Base-by-base conservation (phyloP, 2,888 invertebrate genomes). In the Drosophila picticornis region DNA sequence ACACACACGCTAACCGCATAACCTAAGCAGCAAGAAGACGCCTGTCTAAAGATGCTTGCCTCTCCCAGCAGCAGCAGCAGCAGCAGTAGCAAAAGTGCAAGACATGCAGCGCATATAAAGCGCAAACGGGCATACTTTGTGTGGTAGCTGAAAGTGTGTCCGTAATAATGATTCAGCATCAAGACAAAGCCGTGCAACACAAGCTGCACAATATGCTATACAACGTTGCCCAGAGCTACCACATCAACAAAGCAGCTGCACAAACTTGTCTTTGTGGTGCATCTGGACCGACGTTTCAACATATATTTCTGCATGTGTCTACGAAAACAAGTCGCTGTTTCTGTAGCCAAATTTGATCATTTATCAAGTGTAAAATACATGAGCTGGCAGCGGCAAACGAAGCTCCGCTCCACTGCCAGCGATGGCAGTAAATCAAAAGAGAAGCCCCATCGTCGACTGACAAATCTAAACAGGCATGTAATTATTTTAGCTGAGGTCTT, bases 401-500 rank as follows among this genome's bases (percentile, higher is more conserved):
- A 32, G 53, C 25, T 11, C 29, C 63, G 50, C 50, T 38, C 16
- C 40, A 25, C 2, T 46, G 55, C 53, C 69, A 53, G 64, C 60
- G 57, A 57, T 19, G 65, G 56, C 65, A 62, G 70, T 81, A 81
- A 81, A 81, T 81, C 81, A 81, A 72, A 80, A 34, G 65, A 50
- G 65, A 65, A 77, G 73, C 59, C 32, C 51, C 52, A 55, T 70
- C 60, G 65, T 61, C 66, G 50, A 57, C 89, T 84, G 85, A 82
- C 89, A 85, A 82, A 87, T 87, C 85, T 83, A 87, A 87, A 84
- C 83, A 89, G 88, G 84, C 86, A 84, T 87, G 87, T 84, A 87
- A 87, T 86, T 84, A 86, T 86, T 86, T 86, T 71, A 80, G 83
- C 83, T 77, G 83, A 81, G 80, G 73, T 85, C 84, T 87, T 83